Evolutionary conservation across 2,888 invertebrate species (phyloP).

Genomic region (Agrochola circellaris): DNA sequence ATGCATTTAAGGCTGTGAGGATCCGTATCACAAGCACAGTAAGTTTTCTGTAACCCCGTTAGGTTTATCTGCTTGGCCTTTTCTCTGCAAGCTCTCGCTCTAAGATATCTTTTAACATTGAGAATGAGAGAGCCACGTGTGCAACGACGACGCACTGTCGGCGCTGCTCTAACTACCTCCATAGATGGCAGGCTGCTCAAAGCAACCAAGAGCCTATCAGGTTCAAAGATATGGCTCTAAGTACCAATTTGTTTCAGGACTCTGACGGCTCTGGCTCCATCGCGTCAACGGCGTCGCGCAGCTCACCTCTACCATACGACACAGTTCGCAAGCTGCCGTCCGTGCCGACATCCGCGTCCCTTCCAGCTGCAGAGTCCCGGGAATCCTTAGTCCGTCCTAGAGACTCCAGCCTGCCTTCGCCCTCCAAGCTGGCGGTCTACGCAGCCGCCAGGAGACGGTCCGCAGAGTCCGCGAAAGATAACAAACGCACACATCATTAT

Average conservation of each 20-base stretch:
- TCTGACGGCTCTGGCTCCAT: slow-evolving; percentile 88
- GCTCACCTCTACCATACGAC: slow-evolving; percentile 87
- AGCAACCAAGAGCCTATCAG: background rate
- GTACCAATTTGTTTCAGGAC: slow-evolving; percentile 75
- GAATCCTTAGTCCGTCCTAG: slow-evolving; percentile 86
- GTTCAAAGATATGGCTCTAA: background rate
- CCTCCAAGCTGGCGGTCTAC: slow-evolving; percentile 92
- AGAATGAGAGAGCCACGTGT: background rate
- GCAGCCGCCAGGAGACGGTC: slow-evolving; percentile 89
- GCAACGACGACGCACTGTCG: background rate
- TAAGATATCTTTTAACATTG: background rate
- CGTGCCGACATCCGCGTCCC: slow-evolving; percentile 87
- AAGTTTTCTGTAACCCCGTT: background rate
- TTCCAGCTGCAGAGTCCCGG: slow-evolving; percentile 88
- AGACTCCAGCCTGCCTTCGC: slow-evolving; percentile 91
- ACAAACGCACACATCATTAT: slow-evolving; percentile 92
- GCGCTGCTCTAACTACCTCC: background rate
- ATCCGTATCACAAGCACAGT: background rate
- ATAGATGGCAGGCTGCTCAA: background rate
- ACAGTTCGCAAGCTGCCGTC: slow-evolving; percentile 86
- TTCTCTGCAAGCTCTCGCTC: background rate
- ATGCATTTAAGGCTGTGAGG: background rate
- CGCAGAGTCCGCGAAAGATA: slow-evolving; percentile 91
- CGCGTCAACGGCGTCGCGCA: slow-evolving; percentile 85
- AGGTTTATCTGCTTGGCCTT: too few species aligned